These are phyloP conservation scores for Neuroscelio doddi DNA, from an alignment of 2,888 invertebrate species.

Conservation along the genomic window DNA sequence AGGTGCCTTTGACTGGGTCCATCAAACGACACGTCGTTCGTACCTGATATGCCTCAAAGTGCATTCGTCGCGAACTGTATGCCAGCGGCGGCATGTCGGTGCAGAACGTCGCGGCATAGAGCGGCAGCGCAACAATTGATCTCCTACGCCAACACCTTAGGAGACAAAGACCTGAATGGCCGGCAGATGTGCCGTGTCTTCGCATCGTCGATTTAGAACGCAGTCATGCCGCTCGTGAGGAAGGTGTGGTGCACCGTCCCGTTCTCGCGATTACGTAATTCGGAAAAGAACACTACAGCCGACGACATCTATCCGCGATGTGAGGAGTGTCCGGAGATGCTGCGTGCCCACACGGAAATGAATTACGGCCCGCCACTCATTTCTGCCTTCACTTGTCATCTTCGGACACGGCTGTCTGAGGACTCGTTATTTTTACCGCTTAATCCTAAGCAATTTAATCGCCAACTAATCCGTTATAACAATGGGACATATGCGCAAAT, in stretches of 20 bases:
- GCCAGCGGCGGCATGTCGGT: constrained; percentile 3
- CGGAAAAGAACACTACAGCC: constrained; percentile 52
- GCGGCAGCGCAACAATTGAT: constrained; percentile 58
- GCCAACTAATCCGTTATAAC: too few species aligned
- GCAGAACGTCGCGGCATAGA: constrained; percentile 8
- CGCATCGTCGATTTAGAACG: constrained; percentile 57
- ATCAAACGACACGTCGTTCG: constrained; percentile 29
- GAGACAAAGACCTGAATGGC: constrained; percentile 58
- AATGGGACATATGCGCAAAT: too few species aligned
- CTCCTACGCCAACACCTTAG: constrained; percentile 59
- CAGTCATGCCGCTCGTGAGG: constrained; percentile 47
- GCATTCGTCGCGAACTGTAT: too few species aligned
- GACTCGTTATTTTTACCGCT: constrained; percentile 8
- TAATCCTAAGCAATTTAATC: background rate
- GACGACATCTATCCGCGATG: constrained; percentile 26
- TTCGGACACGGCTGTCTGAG: background rate
- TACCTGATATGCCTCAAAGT: constrained; percentile 28
- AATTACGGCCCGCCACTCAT: constrained; percentile 8
- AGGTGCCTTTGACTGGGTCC: background rate
- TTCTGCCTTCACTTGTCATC: background rate
- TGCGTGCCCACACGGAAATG: constrained; percentile 35
- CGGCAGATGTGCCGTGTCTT: constrained; percentile 49
- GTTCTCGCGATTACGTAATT: constrained; percentile 60
- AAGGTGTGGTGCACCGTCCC: constrained; percentile 40
- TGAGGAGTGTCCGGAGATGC: constrained; percentile 55